Percentiles rank a stretch among this genome's conserved stretches.
These are phyloP conservation scores for Aphelenchoides besseyi DNA, from an alignment of 1,140 invertebrate genomes.

Conservation along the genomic window DNA sequence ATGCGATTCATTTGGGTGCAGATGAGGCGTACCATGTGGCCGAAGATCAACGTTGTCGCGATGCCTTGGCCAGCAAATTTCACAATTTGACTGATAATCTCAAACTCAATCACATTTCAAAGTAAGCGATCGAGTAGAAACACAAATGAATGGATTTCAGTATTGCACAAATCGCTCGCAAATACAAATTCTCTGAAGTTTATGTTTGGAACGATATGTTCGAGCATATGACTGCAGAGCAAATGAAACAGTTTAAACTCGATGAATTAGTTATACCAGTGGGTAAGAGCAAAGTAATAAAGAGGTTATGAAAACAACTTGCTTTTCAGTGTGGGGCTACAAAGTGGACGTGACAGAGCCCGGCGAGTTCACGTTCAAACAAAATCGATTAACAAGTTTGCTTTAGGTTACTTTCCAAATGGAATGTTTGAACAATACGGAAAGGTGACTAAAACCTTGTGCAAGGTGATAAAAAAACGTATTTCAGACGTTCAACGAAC, in stretches of 20 bases:
- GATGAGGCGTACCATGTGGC: slow-evolving; percentile 63
- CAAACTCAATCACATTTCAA: slow-evolving; percentile 49
- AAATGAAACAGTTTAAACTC: slow-evolving; percentile 23
- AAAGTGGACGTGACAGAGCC: too few relatives aligned
- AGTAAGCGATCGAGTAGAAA: slow-evolving; percentile 14
- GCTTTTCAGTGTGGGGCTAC: too few relatives aligned
- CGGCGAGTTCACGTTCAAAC: too few relatives aligned
- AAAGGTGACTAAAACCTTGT: slow-evolving; percentile 31
- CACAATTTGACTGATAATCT: slow-evolving; percentile 43
- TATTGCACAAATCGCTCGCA: slow-evolving; percentile 45
- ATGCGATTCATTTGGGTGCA: slow-evolving; percentile 65
- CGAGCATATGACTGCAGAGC: slow-evolving; percentile 14
- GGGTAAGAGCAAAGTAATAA: slow-evolving; percentile 37
- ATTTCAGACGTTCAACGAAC: slow-evolving; percentile 36
- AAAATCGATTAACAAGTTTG: too few relatives aligned
- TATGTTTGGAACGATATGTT: slow-evolving; percentile 54
- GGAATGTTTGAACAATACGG: slow-evolving; percentile 44
- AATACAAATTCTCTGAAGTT: slow-evolving; percentile 38
- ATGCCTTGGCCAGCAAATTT: slow-evolving; percentile 22
- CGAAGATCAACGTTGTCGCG: slow-evolving; percentile 38
- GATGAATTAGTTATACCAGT: slow-evolving; percentile 44
- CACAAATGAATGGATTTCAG: slow-evolving; percentile 32
- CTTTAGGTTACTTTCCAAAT: slow-evolving; percentile 48
- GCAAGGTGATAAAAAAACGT: slow-evolving; percentile 28
- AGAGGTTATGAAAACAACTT: too few relatives aligned